Evolutionary conservation across 1,140 invertebrate species (phyloP).

Genomic region (Micrasema minimum): DNA sequence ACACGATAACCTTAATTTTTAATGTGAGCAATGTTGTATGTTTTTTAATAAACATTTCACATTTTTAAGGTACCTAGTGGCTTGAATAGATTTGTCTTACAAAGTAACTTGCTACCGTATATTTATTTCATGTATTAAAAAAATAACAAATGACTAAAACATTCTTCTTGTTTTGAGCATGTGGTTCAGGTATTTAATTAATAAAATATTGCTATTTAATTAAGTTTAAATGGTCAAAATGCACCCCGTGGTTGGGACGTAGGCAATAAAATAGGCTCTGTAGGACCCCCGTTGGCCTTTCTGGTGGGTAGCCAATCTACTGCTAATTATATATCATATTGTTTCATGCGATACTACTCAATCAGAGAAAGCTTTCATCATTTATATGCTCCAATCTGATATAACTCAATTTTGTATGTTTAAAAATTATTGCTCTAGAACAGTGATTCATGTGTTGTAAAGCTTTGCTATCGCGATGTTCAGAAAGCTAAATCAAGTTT

Average conservation of each 20-base stretch:
- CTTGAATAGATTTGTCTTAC: background rate
- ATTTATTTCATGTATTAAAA: background rate
- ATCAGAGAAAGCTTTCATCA: constrained; percentile 28
- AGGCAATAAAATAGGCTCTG: constrained; percentile 19
- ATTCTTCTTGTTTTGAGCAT: background rate
- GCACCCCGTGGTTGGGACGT: constrained; percentile 16
- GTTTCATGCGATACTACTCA: constrained; percentile 20
- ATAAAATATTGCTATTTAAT: constrained; percentile 33
- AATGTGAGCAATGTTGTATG: no score
- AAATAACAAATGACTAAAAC: background rate
- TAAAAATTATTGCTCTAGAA: constrained; percentile 12
- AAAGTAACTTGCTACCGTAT: background rate
- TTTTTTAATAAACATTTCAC: no score
- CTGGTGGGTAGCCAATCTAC: constrained; percentile 17
- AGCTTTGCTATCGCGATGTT: background rate
- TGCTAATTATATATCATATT: constrained; percentile 32
- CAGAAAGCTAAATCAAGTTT: background rate
- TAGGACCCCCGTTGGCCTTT: constrained; percentile 12
- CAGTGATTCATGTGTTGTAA: constrained; percentile 12
- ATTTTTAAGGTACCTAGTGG: no score
- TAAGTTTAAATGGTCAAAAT: constrained; percentile 32
- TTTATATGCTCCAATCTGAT: constrained; percentile 4
- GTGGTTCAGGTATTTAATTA: constrained; percentile 10
- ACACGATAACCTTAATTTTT: no score
- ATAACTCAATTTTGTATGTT: constrained; percentile 29